Conservation (phyloP, 2,888 invertebrate species). For the Diachrysia chrysitis region DNA sequence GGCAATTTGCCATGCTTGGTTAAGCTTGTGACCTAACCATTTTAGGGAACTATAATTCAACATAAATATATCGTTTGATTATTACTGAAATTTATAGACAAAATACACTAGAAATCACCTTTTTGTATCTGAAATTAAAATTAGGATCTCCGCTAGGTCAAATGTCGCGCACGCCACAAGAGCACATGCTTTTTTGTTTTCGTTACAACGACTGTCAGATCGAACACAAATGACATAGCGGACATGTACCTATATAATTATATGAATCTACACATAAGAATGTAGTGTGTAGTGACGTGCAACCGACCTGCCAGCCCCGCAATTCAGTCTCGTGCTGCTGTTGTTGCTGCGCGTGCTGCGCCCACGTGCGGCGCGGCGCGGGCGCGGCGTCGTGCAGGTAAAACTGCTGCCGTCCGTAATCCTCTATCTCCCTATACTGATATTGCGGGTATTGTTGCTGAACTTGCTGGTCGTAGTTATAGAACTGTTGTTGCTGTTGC, state of each 20-base stretch:
- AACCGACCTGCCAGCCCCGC: constrained; percentile 83
- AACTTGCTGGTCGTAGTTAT: constrained; percentile 65
- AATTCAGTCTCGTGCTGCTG: constrained; percentile 90
- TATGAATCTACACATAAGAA: not conserved
- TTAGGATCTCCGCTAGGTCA: not conserved
- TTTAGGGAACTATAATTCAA: constrained; percentile 2
- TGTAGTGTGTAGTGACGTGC: constrained; percentile 24
- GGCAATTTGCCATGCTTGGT: constrained; percentile 23
- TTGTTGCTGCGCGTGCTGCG: constrained; percentile 83
- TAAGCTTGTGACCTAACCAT: constrained; percentile 39
- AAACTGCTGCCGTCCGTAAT: constrained; percentile 89
- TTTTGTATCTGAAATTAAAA: too few relatives aligned
- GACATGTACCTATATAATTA: not conserved
- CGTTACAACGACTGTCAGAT: not conserved
- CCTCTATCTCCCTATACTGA: constrained; percentile 76
- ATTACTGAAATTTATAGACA: not conserved
- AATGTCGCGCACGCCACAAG: not conserved
- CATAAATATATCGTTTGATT: not conserved
- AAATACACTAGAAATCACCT: too few relatives aligned
- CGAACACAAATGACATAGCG: not conserved
- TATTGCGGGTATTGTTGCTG: constrained; percentile 51
- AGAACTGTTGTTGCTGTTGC: constrained; percentile 64
- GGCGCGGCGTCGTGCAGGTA: constrained; percentile 92
- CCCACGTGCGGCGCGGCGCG: constrained; percentile 92
- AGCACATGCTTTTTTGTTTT: not conserved